Evolutionary conservation across 2,888 invertebrate genomes (phyloP), one percentile per base, ranked within the genome.

Genomic region (Drosophila quasianomalipes): DNA sequence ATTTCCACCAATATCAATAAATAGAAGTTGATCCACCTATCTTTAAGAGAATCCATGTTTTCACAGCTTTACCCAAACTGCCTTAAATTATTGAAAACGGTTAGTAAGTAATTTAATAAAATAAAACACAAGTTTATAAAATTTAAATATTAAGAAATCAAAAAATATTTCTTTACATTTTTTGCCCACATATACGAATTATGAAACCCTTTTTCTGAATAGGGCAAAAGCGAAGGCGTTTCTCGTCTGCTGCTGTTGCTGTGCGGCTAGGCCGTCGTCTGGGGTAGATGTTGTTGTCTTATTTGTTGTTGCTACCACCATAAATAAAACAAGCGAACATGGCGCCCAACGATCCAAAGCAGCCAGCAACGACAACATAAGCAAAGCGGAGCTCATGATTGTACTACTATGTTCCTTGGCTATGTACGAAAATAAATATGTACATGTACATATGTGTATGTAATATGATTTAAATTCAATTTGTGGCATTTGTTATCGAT

Each of bases 401-500:
- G 57, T 78, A 64, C 22, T 16, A 31, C 41, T 26, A 31, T 62
- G 64, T 57, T 51, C 33, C 63, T 61, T 71, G 61, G 33, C 30
- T 61, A 30, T 76, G 68, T 71, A 59, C 74, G 14, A 39, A 39
- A 12, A 37, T 28, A 35, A 1, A 9, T 35, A n/a, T 57, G 2
- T 57, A 4, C n/a, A 1, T 35, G 5, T 69, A 26, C 26, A 4
- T 35, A n/a, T 69, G 31, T 70, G 33, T 58, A 60, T 88, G 89
- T 81, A 75, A 81, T 83, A 89, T 90, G 85, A 85, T 85, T 85
- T 86, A 86, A 86, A 86, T 86, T 86, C 85, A 86, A 86, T 86
- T 86, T 86, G 89, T 70, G 85, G 85, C 89, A 81, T 86, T 86
- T 86, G 90, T 86, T 86, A 86, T 86, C 85, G 85, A 86, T 86